Conservation (phyloP, 2,888 invertebrate genomes). For the Hipparchia sbordonii region DNA sequence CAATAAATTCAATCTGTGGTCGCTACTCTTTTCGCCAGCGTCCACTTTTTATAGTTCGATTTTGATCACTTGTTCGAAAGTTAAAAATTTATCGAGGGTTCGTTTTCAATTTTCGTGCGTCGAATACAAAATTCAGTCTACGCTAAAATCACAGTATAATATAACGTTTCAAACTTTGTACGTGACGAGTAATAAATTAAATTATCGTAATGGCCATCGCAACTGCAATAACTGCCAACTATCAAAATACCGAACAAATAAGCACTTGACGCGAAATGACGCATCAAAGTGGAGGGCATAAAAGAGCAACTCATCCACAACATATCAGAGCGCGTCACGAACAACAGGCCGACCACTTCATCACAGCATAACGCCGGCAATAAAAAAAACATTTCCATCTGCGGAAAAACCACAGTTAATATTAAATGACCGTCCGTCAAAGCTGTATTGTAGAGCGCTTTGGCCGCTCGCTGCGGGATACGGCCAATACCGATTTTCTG, state of each 20-base stretch:
- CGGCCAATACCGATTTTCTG: constrained; percentile 79
- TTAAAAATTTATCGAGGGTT: constrained; percentile 73
- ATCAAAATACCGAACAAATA: constrained; percentile 45
- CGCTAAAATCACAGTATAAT: constrained; percentile 46
- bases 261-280: constrained; percentile 62
- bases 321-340: constrained; percentile 77
- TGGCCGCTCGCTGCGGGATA: constrained; percentile 68
- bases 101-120: constrained; percentile 67
- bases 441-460: constrained; percentile 76
- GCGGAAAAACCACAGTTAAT: constrained; percentile 82
- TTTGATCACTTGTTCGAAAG: constrained; percentile 77
- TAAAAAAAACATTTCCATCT: constrained; percentile 82
- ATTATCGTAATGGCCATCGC: constrained; percentile 37
- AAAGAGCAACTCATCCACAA: constrained; percentile 73
- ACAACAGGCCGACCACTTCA: constrained; percentile 77
- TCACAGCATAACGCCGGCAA: constrained; percentile 74
- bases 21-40: constrained; percentile 62
- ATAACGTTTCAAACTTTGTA: constrained; percentile 34
- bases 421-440: constrained; percentile 83
- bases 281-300: constrained; percentile 64
- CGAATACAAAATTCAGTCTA: constrained; percentile 50
- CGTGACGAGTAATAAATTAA: constrained; percentile 41
- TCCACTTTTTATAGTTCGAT: constrained; percentile 74
- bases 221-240: constrained; percentile 34
- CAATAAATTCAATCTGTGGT: constrained; percentile 77